phyloP scores from a whole-genome alignment of 2,113 vertebrate genomes.

The Calyptommatus sinebrachiatus region DNA sequence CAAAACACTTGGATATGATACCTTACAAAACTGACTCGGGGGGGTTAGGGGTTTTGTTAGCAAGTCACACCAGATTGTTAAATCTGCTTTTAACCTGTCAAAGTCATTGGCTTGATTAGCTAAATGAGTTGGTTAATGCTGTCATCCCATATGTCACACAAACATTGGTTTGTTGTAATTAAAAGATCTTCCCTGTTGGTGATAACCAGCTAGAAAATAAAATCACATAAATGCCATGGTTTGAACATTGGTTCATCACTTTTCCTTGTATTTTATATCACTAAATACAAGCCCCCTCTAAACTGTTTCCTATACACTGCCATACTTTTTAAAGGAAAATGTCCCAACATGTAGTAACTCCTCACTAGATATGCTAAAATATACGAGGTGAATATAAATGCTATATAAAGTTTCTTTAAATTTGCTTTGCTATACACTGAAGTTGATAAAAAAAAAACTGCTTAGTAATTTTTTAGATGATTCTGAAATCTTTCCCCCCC shows the following conservation, averaged over 20 bases:
- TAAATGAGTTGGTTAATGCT: background rate
- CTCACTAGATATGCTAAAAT: background rate
- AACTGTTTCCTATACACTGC: background rate
- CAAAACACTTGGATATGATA: background rate
- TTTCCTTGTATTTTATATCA: background rate
- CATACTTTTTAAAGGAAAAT: background rate
- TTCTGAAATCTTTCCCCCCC: too few relatives aligned
- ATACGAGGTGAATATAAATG: background rate
- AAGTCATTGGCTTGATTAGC: background rate
- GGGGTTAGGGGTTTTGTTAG: constrained; percentile 4
- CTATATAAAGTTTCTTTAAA: too few relatives aligned
- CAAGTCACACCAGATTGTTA: background rate
- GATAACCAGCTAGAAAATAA: background rate
- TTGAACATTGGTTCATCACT: background rate
- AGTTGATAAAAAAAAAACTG: too few relatives aligned
- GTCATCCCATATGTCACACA: background rate
- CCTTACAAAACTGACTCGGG: background rate
- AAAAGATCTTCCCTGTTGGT: background rate
- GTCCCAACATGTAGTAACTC: background rate
- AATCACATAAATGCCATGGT: background rate
- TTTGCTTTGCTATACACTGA: too few relatives aligned
- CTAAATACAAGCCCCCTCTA: background rate
- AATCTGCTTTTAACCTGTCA: background rate
- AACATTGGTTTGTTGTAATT: background rate
- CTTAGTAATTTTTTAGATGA: too few relatives aligned